Conservation (phyloP, 2,888 invertebrate genomes). For the Stenchaetothrips biformis region DNA sequence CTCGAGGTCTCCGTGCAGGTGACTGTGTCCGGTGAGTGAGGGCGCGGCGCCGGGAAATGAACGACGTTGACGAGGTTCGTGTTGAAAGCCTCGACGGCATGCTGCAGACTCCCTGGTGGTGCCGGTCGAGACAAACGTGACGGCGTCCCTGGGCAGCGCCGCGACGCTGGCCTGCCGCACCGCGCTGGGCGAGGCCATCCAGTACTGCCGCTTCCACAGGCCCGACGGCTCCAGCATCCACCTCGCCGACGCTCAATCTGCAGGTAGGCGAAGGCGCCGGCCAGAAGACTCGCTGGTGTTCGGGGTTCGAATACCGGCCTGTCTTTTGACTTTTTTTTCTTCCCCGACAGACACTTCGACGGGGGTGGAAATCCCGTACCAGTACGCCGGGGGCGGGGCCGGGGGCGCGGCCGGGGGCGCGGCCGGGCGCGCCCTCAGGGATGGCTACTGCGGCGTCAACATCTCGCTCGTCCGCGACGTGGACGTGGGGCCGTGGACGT, state of each 20-base stretch:
- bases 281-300: not conserved
- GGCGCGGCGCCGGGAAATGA: no score
- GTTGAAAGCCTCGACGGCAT: no score
- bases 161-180: conserved; percentile 6
- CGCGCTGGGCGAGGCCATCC: not conserved
- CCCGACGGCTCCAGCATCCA: conserved; percentile 7
- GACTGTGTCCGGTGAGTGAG: not conserved
- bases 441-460: not conserved
- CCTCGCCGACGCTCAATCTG: not conserved
- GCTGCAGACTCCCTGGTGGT: not conserved
- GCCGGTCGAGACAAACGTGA: not conserved
- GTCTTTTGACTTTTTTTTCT: not conserved
- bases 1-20: not conserved
- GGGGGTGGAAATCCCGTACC: not conserved
- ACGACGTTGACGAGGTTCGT: no score
- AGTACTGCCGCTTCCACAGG: conserved; percentile 13
- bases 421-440: not conserved
- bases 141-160: not conserved
- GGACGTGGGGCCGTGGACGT: not conserved
- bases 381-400: not conserved
- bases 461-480: not conserved
- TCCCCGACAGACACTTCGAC: not conserved
- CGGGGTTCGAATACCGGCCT: not conserved
- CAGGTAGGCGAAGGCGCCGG: not conserved
- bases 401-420: not conserved